Evolutionary conservation across 2,113 vertebrate genomes (phyloP), one percentile per base, ranked within the genome.

Genomic region (Zosterops pallidus): DNA sequence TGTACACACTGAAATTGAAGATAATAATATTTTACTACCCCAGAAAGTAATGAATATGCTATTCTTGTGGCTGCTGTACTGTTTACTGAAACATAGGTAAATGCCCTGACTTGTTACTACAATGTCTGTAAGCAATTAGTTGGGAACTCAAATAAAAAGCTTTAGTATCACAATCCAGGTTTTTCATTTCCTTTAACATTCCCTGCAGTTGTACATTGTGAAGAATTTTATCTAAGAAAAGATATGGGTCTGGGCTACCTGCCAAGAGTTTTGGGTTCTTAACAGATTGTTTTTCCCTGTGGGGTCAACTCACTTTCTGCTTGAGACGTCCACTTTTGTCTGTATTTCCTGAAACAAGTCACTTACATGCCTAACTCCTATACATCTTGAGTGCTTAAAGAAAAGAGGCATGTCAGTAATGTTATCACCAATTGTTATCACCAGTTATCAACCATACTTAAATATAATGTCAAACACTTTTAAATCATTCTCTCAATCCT

Each of bases 101-200:
- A 44, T 62, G 87, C 33, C 8, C 49, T 6, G n/a, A 47, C 82
- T 91, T 92, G 78, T 74, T 91, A 44, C 29, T 77, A 39, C 62
- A 19, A 80, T 72, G 62, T 65, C 91, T 94, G 50, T 50, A 56
- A 92, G 57, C 59, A 92, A 86, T 92, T 94, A 94, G 44, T 42
- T 39, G 16, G 21, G 55, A 35, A 88, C 64, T 83, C 63, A 77
- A 74, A 92, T 88, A 83, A 86, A 94, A 93, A 93, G 16, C 55
- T 86, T 80, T 77, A 83, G 62, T 63, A 95, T 95, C 49, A 85
- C 41, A 86, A 76, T 57, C 49, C n/a, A 59, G 41, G 44, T 74
- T 95, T 92, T 88, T 88, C 6, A 84, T 94, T 96, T 89, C 70
- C 65, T 94, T 94, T 93, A 92, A 81, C 78, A 78, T 86, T 95